A percentile compares a stretch with the other conserved stretches of the same genome.
These are phyloP conservation scores for Aporophyla nigra DNA, from an alignment of 2,888 invertebrate species.

Conservation along the genomic window DNA sequence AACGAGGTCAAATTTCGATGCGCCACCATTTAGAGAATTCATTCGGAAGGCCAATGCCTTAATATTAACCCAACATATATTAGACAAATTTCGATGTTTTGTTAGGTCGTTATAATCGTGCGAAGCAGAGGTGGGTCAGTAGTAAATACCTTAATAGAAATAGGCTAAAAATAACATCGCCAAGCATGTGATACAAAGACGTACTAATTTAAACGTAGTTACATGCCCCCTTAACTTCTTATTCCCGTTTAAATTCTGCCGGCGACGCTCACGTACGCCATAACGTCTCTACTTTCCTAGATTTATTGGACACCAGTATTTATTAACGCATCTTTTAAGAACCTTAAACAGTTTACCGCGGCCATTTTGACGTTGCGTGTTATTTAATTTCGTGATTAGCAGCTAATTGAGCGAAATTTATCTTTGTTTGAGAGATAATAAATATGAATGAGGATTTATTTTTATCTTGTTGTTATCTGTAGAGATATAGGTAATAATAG, in stretches of 20 bases:
- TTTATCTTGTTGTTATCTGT: not conserved
- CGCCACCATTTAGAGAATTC: no score
- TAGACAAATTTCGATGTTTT: no score
- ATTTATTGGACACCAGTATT: slow-evolving; percentile 82
- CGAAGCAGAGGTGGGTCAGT: not conserved
- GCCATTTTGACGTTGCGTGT: slow-evolving; percentile 57
- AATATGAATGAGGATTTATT: not conserved
- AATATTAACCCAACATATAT: not conserved
- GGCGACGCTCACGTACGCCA: slow-evolving; percentile 79
- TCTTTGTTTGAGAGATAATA: not conserved
- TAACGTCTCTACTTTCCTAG: slow-evolving; percentile 79
- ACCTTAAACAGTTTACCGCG: slow-evolving; percentile 52
- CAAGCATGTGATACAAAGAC: slow-evolving; percentile 19
- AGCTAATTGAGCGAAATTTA: slow-evolving; percentile 28
- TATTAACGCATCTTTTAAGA: slow-evolving; percentile 74
- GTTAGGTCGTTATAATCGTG: not conserved
- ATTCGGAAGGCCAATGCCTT: no score
- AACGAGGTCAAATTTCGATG: no score
- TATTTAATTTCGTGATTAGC: slow-evolving; percentile 42
- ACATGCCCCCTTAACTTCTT: slow-evolving; percentile 78
- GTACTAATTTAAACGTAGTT: slow-evolving; percentile 75
- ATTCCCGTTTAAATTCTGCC: slow-evolving; percentile 81
- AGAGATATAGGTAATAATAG: not conserved
- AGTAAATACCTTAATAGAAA: not conserved
- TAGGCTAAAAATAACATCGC: not conserved